Conservation (phyloP, 2,888 invertebrate species). For the Dascillus cervinus region DNA sequence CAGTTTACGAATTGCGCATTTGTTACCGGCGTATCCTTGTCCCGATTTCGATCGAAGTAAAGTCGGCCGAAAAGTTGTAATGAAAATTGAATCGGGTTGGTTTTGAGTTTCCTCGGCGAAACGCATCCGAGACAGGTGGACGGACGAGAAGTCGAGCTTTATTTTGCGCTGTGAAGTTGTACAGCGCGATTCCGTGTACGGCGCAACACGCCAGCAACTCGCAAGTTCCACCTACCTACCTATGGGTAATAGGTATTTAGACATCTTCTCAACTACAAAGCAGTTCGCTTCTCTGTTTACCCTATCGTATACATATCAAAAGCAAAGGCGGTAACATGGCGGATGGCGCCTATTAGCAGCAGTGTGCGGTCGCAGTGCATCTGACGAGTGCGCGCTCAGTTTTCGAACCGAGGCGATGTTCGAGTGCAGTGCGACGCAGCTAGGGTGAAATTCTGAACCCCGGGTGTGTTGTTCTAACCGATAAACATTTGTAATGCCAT, state of each 20-base stretch:
- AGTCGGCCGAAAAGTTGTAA: no score
- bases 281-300: constrained; percentile 27
- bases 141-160: no score
- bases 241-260: constrained; percentile 18
- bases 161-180: no score
- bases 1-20: no score
- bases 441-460: constrained; percentile 17
- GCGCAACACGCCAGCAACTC: constrained; percentile 13
- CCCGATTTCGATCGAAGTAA: no score
- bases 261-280: constrained; percentile 18
- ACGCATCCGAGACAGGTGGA: no score
- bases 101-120: no score
- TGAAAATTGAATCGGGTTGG: no score
- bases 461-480: constrained; percentile 9
- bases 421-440: constrained; percentile 23
- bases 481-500: constrained; percentile 27
- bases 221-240: constrained; percentile 16
- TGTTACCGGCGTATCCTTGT: no score
- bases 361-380: constrained; percentile 29
- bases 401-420: constrained; percentile 28
- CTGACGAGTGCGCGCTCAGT: constrained; percentile 29
- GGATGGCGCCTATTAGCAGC: constrained; percentile 34
- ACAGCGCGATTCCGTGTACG: no score
- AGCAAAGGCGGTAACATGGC: constrained; percentile 32
- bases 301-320: constrained; percentile 30